These are phyloP conservation scores for Neodontobutis hainanensis DNA, from an alignment of 2,113 vertebrate species.

Conservation along the genomic window DNA sequence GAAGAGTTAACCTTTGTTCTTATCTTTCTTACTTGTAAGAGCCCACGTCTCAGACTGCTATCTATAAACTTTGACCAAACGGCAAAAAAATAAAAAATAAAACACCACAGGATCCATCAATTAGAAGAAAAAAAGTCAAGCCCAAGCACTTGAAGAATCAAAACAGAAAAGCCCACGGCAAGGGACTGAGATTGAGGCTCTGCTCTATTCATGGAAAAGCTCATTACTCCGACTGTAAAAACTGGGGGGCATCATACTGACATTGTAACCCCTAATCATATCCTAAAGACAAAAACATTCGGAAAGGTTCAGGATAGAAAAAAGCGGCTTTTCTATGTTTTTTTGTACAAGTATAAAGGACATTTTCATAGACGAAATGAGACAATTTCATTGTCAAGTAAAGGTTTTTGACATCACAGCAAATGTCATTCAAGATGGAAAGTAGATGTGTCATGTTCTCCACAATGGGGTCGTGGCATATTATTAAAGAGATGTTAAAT, in stretches of 20 bases:
- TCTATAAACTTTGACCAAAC: constrained; percentile 26
- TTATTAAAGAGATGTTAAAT: constrained; percentile 49
- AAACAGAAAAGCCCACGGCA: constrained; percentile 6
- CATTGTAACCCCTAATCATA: constrained; percentile 36
- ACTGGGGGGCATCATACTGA: constrained; percentile 33
- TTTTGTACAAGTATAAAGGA: background rate
- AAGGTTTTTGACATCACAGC: constrained; percentile 36
- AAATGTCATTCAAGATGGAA: constrained; percentile 47
- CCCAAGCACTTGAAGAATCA: constrained; percentile 11
- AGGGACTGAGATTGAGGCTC: constrained; percentile 33
- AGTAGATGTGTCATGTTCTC: constrained; percentile 49
- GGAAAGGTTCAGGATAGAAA: background rate
- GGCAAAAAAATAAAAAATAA: constrained; percentile 5
- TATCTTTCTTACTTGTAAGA: constrained; percentile 13
- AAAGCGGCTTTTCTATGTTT: background rate
- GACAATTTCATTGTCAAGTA: constrained; percentile 4
- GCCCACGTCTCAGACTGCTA: constrained; percentile 11
- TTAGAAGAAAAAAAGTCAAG: constrained; percentile 35
- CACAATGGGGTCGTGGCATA: constrained; percentile 21
- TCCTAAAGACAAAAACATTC: constrained; percentile 29
- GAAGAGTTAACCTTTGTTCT: background rate
- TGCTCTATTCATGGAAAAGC: constrained; percentile 18
- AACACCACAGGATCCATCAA: constrained; percentile 40
- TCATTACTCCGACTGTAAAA: constrained; percentile 23
- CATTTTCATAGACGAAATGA: constrained; percentile 1